Conservation (phyloP, 2,888 invertebrate species). For the Phlogophora meticulosa region DNA sequence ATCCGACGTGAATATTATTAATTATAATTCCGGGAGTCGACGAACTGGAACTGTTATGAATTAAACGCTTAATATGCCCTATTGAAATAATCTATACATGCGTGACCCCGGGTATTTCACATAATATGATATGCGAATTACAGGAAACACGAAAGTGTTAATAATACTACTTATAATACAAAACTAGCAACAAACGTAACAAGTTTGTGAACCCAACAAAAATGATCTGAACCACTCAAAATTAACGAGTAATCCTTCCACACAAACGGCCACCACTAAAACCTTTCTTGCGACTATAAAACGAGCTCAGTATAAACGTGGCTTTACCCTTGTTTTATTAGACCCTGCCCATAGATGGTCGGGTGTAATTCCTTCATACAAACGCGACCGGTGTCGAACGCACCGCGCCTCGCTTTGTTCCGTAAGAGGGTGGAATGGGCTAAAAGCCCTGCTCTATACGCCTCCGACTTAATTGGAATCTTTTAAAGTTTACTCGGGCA, state of each 20-base stretch:
- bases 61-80: constrained; percentile 4
- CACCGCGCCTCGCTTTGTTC: constrained; percentile 77
- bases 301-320: constrained; percentile 76
- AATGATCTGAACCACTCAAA: constrained; percentile 68
- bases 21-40: constrained; percentile 39
- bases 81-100: constrained; percentile 4
- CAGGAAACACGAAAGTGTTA: constrained; percentile 1
- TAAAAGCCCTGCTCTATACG: constrained; percentile 75
- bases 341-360: constrained; percentile 74
- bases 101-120: background rate
- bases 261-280: constrained; percentile 71
- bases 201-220: constrained; percentile 56
- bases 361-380: constrained; percentile 81
- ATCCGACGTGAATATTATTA: constrained; percentile 53
- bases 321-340: constrained; percentile 78
- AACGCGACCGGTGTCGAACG: constrained; percentile 71
- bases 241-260: constrained; percentile 67
- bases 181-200: constrained; percentile 36
- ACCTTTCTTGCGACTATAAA: constrained; percentile 74
- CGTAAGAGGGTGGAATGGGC: constrained; percentile 76
- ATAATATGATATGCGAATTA: background rate
- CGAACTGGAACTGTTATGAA: constrained; percentile 28
- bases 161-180: constrained; percentile 26
- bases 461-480: constrained; percentile 87
- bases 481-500: constrained; percentile 88